A percentile compares a stretch with the other conserved stretches of the same genome.
These are phyloP conservation scores for Nowickia ferox DNA, from an alignment of 2,888 invertebrate genomes.

Conservation along the genomic window DNA sequence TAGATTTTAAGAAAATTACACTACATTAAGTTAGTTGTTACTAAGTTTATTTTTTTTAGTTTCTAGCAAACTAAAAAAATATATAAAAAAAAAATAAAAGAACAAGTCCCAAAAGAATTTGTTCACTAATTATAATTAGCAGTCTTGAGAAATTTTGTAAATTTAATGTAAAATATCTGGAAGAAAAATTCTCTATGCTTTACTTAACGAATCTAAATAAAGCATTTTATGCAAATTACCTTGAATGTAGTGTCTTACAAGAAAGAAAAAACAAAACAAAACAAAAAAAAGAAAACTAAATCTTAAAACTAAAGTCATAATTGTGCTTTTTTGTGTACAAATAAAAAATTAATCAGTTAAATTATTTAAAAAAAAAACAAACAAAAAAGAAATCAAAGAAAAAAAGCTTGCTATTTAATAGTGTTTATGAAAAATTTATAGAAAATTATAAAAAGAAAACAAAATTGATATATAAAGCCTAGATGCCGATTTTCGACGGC, in stretches of 20 bases:
- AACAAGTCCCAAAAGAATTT: conserved; percentile 51
- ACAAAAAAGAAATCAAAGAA: conserved; percentile 23
- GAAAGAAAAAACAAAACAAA: conserved; percentile 23
- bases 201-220: conserved; percentile 57
- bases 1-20: conserved; percentile 76
- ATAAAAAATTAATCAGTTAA: conserved; percentile 41
- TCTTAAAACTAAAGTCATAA: conserved; percentile 46
- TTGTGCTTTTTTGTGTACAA: conserved; percentile 69
- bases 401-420: conserved; percentile 69
- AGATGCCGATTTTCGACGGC: too few species aligned
- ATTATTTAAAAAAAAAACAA: conserved; percentile 21
- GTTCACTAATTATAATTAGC: conserved; percentile 23
- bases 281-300: conserved; percentile 8
- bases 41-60: conserved; percentile 24
- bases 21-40: conserved; percentile 34
- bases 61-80: conserved; percentile 34
- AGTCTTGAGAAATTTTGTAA: conserved; percentile 56
- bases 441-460: conserved; percentile 47
- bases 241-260: conserved; percentile 72
- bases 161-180: conserved; percentile 42
- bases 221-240: conserved; percentile 70
- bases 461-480: background rate
- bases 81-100: conserved; percentile 47
- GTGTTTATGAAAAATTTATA: conserved; percentile 55
- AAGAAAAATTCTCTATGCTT: conserved; percentile 55